A percentile compares a stretch with the other conserved stretches of the same genome.
Conservation (phyloP, 2,888 invertebrate genomes). For the Stramonita haemastoma region DNA sequence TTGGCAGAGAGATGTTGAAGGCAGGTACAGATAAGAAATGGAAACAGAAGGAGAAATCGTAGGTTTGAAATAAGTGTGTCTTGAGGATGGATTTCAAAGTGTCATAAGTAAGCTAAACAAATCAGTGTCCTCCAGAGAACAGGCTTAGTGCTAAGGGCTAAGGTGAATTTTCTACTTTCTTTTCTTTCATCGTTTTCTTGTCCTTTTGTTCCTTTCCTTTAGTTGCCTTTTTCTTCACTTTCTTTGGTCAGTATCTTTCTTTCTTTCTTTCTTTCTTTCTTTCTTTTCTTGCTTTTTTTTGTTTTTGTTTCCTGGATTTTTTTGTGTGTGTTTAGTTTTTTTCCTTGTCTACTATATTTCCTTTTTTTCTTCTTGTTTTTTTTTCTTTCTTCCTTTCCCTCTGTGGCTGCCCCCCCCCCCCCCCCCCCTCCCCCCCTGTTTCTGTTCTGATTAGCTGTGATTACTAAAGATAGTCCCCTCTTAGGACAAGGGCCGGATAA, state of each 20-base stretch:
- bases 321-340: too few species aligned
- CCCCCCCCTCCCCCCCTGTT: neutral
- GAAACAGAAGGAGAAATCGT: too few species aligned
- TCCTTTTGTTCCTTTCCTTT: neutral
- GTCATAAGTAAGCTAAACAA: too few species aligned
- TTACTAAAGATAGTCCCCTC: neutral
- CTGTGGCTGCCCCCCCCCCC: too few species aligned
- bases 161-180: neutral
- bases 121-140: too few species aligned
- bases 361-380: neutral
- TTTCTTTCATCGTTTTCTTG: neutral
- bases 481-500: neutral
- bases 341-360: neutral
- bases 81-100: too few species aligned
- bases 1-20: too few species aligned
- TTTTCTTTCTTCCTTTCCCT: neutral
- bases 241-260: neutral
- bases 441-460: neutral
- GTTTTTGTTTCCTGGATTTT: too few species aligned
- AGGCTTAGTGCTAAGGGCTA: too few species aligned
- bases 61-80: too few species aligned
- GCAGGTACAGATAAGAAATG: too few species aligned
- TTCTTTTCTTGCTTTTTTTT: neutral
- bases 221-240: neutral
- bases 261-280: neutral